These are phyloP conservation scores for Himalopsyche anomala DNA, from an alignment of 2,888 invertebrate species.

Conservation along the genomic window DNA sequence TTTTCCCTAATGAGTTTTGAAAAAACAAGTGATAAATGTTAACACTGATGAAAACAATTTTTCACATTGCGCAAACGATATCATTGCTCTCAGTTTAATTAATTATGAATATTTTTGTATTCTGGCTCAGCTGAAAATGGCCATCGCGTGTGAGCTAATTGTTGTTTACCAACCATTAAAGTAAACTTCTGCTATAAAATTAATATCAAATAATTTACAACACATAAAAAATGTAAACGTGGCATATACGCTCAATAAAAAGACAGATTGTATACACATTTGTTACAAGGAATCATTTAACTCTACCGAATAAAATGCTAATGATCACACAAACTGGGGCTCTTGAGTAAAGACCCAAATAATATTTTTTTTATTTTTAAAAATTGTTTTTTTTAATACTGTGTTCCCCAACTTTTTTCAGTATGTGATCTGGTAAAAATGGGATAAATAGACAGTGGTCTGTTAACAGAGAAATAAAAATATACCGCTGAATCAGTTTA, in stretches of 20 bases:
- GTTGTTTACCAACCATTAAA: constrained; percentile 31
- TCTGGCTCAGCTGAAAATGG: neutral
- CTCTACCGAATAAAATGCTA: too few relatives aligned
- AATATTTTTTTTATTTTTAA: too few relatives aligned
- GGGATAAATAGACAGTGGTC: too few relatives aligned
- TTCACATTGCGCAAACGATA: neutral
- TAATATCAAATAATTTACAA: constrained; percentile 19
- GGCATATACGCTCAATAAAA: neutral
- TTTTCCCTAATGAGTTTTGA: neutral
- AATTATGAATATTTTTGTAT: constrained; percentile 16
- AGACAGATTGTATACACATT: neutral
- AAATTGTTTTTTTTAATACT: too few relatives aligned
- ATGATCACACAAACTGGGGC: too few relatives aligned
- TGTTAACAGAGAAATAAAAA: too few relatives aligned
- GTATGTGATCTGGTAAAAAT: too few relatives aligned
- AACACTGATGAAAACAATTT: neutral
- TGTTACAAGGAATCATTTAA: too few relatives aligned
- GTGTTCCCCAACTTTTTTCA: too few relatives aligned
- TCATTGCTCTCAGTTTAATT: constrained; percentile 28
- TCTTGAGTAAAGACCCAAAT: too few relatives aligned
- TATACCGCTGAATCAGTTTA: too few relatives aligned
- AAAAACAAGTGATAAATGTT: constrained; percentile 33
- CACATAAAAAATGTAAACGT: neutral
- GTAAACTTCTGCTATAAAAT: constrained; percentile 31
- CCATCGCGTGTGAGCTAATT: neutral